These are phyloP conservation scores for Melipona beecheii DNA, from an alignment of 2,888 invertebrate species.

Conservation along the genomic window DNA sequence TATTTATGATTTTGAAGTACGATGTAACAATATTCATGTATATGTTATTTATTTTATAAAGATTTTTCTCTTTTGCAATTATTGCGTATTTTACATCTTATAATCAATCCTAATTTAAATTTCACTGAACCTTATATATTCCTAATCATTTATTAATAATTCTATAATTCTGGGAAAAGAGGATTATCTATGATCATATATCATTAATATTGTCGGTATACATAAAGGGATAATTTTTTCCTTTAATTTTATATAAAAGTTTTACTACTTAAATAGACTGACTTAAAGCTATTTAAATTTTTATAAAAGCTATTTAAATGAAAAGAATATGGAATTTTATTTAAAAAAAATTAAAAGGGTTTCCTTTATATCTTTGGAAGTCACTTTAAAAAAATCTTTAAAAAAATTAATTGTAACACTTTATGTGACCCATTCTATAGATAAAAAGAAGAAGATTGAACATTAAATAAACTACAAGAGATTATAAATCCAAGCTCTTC, in stretches of 20 bases:
- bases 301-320: no score
- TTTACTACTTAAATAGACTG: no score
- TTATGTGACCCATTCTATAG: background rate
- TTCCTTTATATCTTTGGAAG: no score
- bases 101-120: background rate
- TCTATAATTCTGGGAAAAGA: background rate
- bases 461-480: background rate
- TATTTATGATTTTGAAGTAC: slow-evolving; percentile 78
- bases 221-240: no score
- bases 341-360: no score
- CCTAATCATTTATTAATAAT: background rate
- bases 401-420: no score
- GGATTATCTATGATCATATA: background rate
- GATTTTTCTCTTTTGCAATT: slow-evolving; percentile 79
- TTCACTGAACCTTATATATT: background rate
- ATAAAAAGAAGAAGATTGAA: background rate
- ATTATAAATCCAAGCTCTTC: slow-evolving; percentile 7
- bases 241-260: no score
- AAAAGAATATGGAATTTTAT: no score
- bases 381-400: no score
- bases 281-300: no score
- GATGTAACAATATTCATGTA: slow-evolving; percentile 80
- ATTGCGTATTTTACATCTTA: slow-evolving; percentile 25
- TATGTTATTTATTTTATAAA: slow-evolving; percentile 82
- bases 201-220: no score